Base-by-base conservation (phyloP, 2,113 vertebrate species). In the Callocephalon fimbriatum region DNA sequence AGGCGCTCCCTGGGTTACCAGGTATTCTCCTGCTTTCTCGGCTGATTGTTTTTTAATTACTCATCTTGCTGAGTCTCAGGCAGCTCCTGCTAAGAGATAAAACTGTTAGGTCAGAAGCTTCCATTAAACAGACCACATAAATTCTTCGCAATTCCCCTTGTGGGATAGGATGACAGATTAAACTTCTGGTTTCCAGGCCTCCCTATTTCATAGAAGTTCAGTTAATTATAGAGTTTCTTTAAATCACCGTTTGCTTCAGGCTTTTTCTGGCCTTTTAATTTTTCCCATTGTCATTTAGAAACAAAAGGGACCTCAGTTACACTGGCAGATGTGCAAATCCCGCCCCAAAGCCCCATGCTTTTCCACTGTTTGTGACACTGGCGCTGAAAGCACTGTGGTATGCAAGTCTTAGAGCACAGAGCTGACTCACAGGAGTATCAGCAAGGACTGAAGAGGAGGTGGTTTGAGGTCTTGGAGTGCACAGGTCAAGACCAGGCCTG, bases 1-100 rank as follows among this genome's bases (percentile, higher is more conserved):
- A 98, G 98, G 90, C 2, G 17, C 90, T 93, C 38, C 53, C 87
- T 90, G 89, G 81, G 26, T 90, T 74, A 29, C 86, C 88, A 94
- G 95, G 91, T 22, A 5, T 96, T 92, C 88, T 88, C 45, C 80
- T 78, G 29, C 37, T 92, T 71, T 63, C 66, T 89, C 83, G 40
- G 48, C 62, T 82, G n/a, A 87, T 21, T 67, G 59, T 42, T 54
- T 74, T 88, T 67, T 31, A 78, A 66, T 77, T 88, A 75, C 68
- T 96, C 82, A 14, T 67, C 54, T 15, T 11, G 29, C 42, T 54
- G 53, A 76, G 79, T 88, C 35, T 65, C 44, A 68, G 61, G 68
- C 54, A 84, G 59, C 40, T 82, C 35, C 40, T 92, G 56, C 20
- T 18, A 42, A 68, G 77, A 95, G 96, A 96, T 88, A 91, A 80